Evolutionary conservation across 2,888 invertebrate genomes (phyloP), one percentile per base, ranked within the genome.

Genomic region (Clepsis dumicolana): DNA sequence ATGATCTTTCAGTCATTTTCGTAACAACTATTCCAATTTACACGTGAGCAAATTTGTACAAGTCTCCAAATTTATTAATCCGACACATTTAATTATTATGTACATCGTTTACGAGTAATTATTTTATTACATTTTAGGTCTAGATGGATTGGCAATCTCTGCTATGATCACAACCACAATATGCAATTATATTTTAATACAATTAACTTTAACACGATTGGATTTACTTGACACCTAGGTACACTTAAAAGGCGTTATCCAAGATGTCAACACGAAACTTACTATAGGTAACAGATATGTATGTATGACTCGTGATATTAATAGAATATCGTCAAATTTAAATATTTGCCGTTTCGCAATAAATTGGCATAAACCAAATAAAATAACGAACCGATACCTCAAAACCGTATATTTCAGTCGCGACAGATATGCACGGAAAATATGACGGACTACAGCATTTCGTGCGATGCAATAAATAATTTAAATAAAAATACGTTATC

Each of bases 11-110:
- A 92, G 92, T 92, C 92, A 82, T 92, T 90, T 91, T 88, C 80
- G 71, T 77, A 59, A 71, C 67, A 70, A 63, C 65, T 71, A 72
- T 70, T 65, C 64, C 64, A 91, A 90, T 88, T 88, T 90, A 91
- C 90, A 90, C 80, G 80, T 93, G 93, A 93, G 93, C 93, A 93
- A 84, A 86, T 90, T 93, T 93, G 92, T 93, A 93, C 93, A 93
- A 89, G 86, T 90, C 86, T 91, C 90, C 88, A 90, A 92, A 92
- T 91, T 86, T 85, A 85, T 87, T 84, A 84, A 83, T 85, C 87
- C 77, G 83, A 86, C 80, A 86, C 84, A 82, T 75, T 84, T 89
- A 88, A 77, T 82, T 84, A 81, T 79, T 88, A 90, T 90, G 83
- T 92, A 91, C 89, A 91, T 73, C 76, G 78, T 81, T 77, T 72